phyloP scores from a whole-genome alignment of 2,113 vertebrate species.

The Sturnira hondurensis region DNA sequence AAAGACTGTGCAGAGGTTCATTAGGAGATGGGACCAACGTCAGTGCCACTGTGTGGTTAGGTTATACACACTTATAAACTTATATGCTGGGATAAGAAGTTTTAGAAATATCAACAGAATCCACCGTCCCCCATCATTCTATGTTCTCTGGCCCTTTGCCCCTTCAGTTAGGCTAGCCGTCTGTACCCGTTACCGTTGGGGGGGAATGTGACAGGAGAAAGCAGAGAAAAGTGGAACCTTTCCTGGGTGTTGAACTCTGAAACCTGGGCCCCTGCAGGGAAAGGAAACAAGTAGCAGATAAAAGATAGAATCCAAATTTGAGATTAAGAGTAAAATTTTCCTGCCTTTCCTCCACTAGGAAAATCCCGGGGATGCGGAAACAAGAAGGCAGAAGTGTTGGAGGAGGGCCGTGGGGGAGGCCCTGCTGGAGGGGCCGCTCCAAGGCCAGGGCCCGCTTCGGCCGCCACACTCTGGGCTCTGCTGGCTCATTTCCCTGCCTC shows the following conservation, averaged over 20 bases:
- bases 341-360: neutral
- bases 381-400: neutral
- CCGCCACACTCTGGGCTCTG: neutral
- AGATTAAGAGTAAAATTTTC: neutral
- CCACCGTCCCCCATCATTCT: neutral
- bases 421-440: no score
- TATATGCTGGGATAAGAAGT: slow-evolving; percentile 49
- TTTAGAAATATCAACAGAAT: slow-evolving; percentile 41
- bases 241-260: neutral
- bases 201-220: slow-evolving; percentile 31
- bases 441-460: no score
- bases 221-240: neutral
- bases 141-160: slow-evolving; percentile 53
- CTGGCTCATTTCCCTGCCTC: neutral
- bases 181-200: neutral
- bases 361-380: neutral
- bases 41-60: neutral
- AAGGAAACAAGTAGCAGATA: neutral
- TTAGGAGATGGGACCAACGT: slow-evolving; percentile 45
- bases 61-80: slow-evolving; percentile 38
- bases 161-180: slow-evolving; percentile 36
- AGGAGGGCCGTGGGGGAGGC: neutral
- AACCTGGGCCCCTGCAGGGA: neutral
- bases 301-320: neutral
- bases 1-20: slow-evolving; percentile 50